Percentiles rank a stretch among this genome's conserved stretches.
These are phyloP conservation scores for Neoitamus cyanurus DNA, from an alignment of 2,888 invertebrate species.

Conservation along the genomic window DNA sequence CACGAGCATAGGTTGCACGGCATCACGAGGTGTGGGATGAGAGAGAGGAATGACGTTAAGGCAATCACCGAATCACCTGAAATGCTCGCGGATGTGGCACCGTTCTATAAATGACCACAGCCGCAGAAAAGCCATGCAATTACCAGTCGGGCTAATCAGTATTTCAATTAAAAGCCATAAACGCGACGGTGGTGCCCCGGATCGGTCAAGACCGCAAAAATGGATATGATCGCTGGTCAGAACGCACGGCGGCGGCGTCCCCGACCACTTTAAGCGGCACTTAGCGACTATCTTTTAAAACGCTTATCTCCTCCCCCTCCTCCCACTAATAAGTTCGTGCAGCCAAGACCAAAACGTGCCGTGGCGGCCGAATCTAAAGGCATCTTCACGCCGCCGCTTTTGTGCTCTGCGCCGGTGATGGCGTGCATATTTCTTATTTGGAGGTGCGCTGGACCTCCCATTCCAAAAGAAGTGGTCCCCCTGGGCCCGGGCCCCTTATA, in stretches of 20 bases:
- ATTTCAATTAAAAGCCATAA: slow-evolving; percentile 20
- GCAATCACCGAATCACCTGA: not conserved
- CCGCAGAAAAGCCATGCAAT: slow-evolving; percentile 12
- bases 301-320: slow-evolving; percentile 12
- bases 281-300: slow-evolving; percentile 23
- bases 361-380: slow-evolving; percentile 2
- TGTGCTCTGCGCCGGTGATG: not conserved
- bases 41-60: not conserved
- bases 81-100: not conserved
- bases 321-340: not conserved
- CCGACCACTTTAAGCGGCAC: slow-evolving; percentile 16
- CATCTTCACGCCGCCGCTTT: slow-evolving; percentile 6
- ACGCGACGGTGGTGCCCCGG: not conserved
- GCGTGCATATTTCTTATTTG: not conserved
- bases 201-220: not conserved
- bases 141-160: not conserved
- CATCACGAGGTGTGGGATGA: not conserved
- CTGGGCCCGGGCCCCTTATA: not conserved
- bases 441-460: slow-evolving; percentile 13
- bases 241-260: not conserved
- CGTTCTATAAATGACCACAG: slow-evolving; percentile 2
- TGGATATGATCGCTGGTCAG: not conserved
- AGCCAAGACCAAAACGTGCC: not conserved
- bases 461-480: not conserved
- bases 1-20: not conserved